Base-by-base conservation (phyloP, 1,140 invertebrate genomes). In the Olivierus martensii region DNA sequence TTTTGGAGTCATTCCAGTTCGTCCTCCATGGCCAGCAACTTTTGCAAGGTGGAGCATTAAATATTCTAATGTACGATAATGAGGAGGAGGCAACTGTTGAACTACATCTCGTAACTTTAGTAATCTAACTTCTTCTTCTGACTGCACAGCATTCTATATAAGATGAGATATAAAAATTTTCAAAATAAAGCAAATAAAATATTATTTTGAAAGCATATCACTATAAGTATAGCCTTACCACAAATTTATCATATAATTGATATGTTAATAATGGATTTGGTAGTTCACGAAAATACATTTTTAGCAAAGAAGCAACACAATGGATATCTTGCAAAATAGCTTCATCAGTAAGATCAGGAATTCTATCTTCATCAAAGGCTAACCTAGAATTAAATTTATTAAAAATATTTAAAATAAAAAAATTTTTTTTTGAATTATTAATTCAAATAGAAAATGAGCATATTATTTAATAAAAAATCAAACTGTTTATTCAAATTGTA, bases 261-360 rank as follows among this genome's bases (percentile, higher is more conserved):
- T 95, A 97, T 19, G 94, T 97, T 71, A 94, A 91, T 21, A 98
- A 75, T 14, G 93, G 94, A 76, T 97, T 98, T 1, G 94, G 93
- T 21, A 97, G 73, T 69, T 97, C 93, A 51, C 89, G 77, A 71
- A 97, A 96, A 70, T 97, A 97, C 87, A 94, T 94, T 74, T 98
- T 97, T 14, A 98, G 75, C 22, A 97, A 70, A 6, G 90, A 95
- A 14, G 91, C 90, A 12, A 97, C 88, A 54, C 89, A 92, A 73
- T 97, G 93, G 52, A 97, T 93, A 70, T 97, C 93, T 63, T 90
- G 81, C 6, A 73, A 59, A 49, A 73, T 72, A 15, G 65, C 78
- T 56, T 87, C 83, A 55, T 83, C 79, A 56, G 92, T 73, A 59
- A 64, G 90, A 79, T 83, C 80, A 11, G 88, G 88, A 12, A 87